Base-by-base conservation (phyloP, 2,113 vertebrate species). In the Lepisosteus osseus region DNA sequence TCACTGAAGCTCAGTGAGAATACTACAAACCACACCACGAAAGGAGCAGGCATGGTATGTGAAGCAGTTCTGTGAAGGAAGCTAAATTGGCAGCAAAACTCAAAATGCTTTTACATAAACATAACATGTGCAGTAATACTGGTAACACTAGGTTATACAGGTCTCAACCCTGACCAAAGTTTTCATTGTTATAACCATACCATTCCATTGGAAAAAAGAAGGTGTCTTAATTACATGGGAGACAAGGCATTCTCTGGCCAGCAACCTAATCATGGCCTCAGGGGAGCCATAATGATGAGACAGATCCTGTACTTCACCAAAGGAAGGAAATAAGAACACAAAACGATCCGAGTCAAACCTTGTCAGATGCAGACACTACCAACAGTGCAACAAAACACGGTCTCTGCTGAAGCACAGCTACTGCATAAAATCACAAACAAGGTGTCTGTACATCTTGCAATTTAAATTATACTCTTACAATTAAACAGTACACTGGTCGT, bases 21-120 rank as follows among this genome's bases (percentile, higher is more conserved):
- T 67, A 40, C 78, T 88, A 86, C 68, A 79, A 87, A 83, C 77
- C 79, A 88, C 82, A 86, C 67, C 76, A 84, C 84, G 76, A 87
- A 86, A 0, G n/a, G 72, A 75, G 29, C 29, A 29, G 62, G 76
- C 74, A 88, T 79, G 79, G 78, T 77, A 78, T 80, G 87, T 82
- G 76, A 85, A 84, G 81, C 77, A 84, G 72, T 84, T 85, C 73
- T 66, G 77, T 80, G 69, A 62, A 45, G 57, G 55, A 67, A 66
- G 17, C 9, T 17, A 7, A 64, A 17, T 65, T 15, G 29, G 74
- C 72, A 87, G 75, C 56, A 67, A 78, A 67, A 14, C n/a, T 59
- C 77, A 80, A 77, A 87, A 29, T 29, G 80, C 47, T 71, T 75
- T 78, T 81, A 87, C 72, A 82, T 80, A 84, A 75, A 87, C 57